These are phyloP conservation scores for Orius insidiosus DNA, from an alignment of 1,140 invertebrate species.

Conservation along the genomic window DNA sequence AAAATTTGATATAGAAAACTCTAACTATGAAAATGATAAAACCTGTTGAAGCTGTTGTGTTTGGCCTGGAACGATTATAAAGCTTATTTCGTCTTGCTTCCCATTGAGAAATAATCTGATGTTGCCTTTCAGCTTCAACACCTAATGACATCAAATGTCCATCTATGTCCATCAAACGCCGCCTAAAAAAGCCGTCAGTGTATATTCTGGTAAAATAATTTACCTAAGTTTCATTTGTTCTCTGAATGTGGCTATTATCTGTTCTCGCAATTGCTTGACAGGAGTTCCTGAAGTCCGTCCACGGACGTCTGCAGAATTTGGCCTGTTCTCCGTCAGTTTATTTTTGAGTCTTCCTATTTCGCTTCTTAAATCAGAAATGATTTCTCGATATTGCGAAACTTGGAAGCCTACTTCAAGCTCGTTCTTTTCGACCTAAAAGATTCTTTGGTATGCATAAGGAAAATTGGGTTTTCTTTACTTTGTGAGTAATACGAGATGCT, in stretches of 20 bases:
- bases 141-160: conserved; percentile 64
- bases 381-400: conserved; percentile 60
- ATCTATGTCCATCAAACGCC: conserved; percentile 70
- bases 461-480: conserved; percentile 23
- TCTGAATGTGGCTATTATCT: conserved; percentile 71
- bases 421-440: conserved; percentile 47
- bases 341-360: conserved; percentile 66
- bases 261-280: conserved; percentile 55
- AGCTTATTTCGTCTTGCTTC: conserved; percentile 60
- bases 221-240: conserved; percentile 76
- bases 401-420: conserved; percentile 66
- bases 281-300: conserved; percentile 27
- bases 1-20: too few relatives aligned
- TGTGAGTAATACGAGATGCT: conserved; percentile 77
- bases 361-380: conserved; percentile 63
- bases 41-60: conserved; percentile 8
- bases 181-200: conserved; percentile 26
- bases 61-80: conserved; percentile 26
- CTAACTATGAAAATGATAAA: too few relatives aligned
- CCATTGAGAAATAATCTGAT: conserved; percentile 72
- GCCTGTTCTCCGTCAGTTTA: conserved; percentile 57
- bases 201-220: too few relatives aligned
- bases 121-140: conserved; percentile 68
- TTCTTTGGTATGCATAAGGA: background rate
- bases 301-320: conserved; percentile 28